These are phyloP conservation scores for Protosalanx chinensis DNA, from an alignment of 2,797 vertebrate genomes.

Conservation along the genomic window DNA sequence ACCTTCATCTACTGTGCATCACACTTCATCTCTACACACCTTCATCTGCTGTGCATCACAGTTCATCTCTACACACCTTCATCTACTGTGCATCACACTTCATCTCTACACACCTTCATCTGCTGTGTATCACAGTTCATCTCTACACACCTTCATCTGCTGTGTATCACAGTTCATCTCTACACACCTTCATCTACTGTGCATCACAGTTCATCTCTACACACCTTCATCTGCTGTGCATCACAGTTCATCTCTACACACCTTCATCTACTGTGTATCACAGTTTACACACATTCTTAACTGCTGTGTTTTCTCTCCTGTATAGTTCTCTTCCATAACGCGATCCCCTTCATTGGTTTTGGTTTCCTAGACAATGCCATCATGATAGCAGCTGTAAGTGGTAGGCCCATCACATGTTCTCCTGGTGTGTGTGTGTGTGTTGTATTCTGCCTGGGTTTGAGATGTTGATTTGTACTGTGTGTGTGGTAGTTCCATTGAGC, in stretches of 20 bases:
- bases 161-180: not conserved
- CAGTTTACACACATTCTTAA: not conserved
- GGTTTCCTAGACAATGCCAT: slow-evolving; percentile 98
- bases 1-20: not conserved
- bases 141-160: too few species aligned
- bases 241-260: too few species aligned
- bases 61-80: too few species aligned
- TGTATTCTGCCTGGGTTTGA: not conserved
- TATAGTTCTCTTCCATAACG: slow-evolving; percentile 94
- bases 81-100: not conserved
- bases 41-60: not conserved
- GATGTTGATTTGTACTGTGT: not conserved
- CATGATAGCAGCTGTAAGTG: slow-evolving; percentile 95
- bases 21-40: not conserved
- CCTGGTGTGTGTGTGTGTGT: not conserved
- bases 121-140: too few species aligned
- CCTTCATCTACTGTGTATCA: not conserved
- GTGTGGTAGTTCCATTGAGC: not conserved
- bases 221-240: not conserved
- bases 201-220: not conserved
- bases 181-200: not conserved
- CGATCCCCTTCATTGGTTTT: slow-evolving; percentile 92
- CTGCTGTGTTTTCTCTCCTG: slow-evolving; percentile 40
- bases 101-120: not conserved
- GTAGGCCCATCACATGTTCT: not conserved